A percentile compares a stretch with the other conserved stretches of the same genome.
phyloP scores from a whole-genome alignment of 2,888 invertebrate species.

The Patella pellucida region DNA sequence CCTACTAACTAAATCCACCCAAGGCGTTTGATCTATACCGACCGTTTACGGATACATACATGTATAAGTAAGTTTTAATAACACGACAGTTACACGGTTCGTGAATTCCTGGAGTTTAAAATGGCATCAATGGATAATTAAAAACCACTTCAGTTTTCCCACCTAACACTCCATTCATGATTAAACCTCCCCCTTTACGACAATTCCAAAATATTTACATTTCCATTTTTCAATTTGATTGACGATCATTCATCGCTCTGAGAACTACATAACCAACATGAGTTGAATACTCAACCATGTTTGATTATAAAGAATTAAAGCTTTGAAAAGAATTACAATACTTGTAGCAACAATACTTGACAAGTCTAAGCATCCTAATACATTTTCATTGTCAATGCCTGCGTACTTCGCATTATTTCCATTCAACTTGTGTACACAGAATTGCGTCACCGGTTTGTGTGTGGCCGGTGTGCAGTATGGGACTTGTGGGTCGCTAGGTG shows the following conservation, averaged over 20 bases:
- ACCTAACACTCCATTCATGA: too few relatives aligned
- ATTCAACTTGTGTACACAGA: not conserved
- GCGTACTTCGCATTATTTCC: not conserved
- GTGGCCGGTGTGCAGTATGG: conserved; percentile 3
- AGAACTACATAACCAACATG: not conserved
- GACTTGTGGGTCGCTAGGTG: not conserved
- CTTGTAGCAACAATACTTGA: not conserved
- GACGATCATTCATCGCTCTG: not conserved
- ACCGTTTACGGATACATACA: too few relatives aligned
- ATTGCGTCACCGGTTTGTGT: conserved; percentile 4
- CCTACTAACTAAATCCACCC: too few relatives aligned
- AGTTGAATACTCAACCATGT: not conserved
- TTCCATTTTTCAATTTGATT: not conserved
- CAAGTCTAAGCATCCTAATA: not conserved
- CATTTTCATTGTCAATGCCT: not conserved
- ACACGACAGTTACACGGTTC: not conserved
- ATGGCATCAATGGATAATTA: too few relatives aligned
- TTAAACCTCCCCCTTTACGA: not conserved
- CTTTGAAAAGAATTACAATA: not conserved
- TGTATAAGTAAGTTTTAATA: not conserved
- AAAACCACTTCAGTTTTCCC: too few relatives aligned
- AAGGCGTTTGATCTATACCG: too few relatives aligned
- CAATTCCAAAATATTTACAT: conserved; percentile 2
- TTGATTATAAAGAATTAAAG: conserved; percentile 9
- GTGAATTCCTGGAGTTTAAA: too few relatives aligned